Percentiles rank a stretch among this genome's conserved stretches.
Evolutionary conservation across 2,797 vertebrate species (phyloP).

Genomic region (Hafferia zeledoni): DNA sequence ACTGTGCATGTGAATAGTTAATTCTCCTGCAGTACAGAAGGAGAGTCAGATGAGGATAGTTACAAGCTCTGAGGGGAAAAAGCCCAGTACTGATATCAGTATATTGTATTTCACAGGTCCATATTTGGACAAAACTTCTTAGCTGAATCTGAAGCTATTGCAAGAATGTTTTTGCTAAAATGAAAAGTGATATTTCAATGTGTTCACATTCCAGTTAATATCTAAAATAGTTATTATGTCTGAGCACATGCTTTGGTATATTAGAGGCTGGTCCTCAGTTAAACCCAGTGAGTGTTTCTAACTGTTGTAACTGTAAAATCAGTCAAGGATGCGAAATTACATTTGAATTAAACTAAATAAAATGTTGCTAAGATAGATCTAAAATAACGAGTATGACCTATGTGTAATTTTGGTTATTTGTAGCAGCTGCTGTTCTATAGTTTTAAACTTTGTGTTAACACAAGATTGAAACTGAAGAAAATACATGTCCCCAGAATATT

Average conservation of each 20-base stretch:
- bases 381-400: not conserved
- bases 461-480: slow-evolving; percentile 5
- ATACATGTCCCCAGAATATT: not conserved
- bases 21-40: not conserved
- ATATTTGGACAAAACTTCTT: slow-evolving; percentile 73
- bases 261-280: not conserved
- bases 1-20: not conserved
- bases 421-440: not conserved
- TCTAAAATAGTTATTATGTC: slow-evolving; percentile 51
- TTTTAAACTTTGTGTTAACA: not conserved
- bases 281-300: not conserved
- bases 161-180: slow-evolving; percentile 67
- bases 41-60: not conserved
- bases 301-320: not conserved
- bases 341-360: not conserved
- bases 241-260: not conserved
- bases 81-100: not conserved
- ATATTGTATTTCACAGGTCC: slow-evolving; percentile 54
- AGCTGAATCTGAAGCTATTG: slow-evolving; percentile 64
- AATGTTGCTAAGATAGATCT: not conserved
- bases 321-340: not conserved
- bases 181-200: slow-evolving; percentile 27
- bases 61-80: not conserved
- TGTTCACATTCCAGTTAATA: slow-evolving; percentile 45
- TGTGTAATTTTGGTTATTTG: not conserved